Evolutionary conservation across 2,888 invertebrate species (phyloP).

Genomic region (Acronicta leporina): DNA sequence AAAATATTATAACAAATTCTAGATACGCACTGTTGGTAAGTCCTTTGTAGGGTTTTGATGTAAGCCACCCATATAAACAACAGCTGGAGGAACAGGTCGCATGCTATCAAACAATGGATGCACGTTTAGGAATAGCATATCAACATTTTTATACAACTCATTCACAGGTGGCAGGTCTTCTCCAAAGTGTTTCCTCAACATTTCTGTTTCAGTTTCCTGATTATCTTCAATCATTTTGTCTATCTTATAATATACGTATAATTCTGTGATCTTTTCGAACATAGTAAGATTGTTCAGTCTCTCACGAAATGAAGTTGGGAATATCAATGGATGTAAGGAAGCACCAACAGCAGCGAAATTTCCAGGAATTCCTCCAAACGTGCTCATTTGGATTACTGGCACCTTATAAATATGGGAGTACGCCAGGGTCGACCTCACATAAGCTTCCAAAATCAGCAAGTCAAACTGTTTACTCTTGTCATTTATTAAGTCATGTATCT

Average conservation of each 20-base stretch:
- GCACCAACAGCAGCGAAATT: slow-evolving; percentile 58
- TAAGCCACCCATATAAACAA: slow-evolving; percentile 63
- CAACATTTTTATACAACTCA: slow-evolving; percentile 57
- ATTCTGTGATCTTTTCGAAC: slow-evolving; percentile 59
- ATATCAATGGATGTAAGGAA: slow-evolving; percentile 60
- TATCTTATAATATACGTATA: slow-evolving; percentile 40
- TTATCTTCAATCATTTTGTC: neutral
- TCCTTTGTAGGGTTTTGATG: slow-evolving; percentile 53
- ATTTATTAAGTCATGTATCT: slow-evolving; percentile 53
- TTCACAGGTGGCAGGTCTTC: slow-evolving; percentile 43
- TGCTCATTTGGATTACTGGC: slow-evolving; percentile 66
- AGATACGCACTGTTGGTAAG: slow-evolving; percentile 55
- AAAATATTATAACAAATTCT: too few species aligned
- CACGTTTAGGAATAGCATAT: slow-evolving; percentile 62
- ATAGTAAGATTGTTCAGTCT: slow-evolving; percentile 55
- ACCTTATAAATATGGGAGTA: slow-evolving; percentile 53
- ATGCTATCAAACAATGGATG: slow-evolving; percentile 62
- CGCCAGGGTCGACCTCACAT: slow-evolving; percentile 30
- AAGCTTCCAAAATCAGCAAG: slow-evolving; percentile 60
- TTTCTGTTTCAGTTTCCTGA: neutral
- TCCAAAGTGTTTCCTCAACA: slow-evolving; percentile 50
- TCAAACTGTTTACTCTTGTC: slow-evolving; percentile 60
- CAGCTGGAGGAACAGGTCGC: slow-evolving; percentile 61
- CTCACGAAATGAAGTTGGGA: slow-evolving; percentile 44
- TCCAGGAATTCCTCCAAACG: slow-evolving; percentile 50